Evolutionary conservation across 1,140 invertebrate species (phyloP).

Genomic region (Oreohelix idahoensis): DNA sequence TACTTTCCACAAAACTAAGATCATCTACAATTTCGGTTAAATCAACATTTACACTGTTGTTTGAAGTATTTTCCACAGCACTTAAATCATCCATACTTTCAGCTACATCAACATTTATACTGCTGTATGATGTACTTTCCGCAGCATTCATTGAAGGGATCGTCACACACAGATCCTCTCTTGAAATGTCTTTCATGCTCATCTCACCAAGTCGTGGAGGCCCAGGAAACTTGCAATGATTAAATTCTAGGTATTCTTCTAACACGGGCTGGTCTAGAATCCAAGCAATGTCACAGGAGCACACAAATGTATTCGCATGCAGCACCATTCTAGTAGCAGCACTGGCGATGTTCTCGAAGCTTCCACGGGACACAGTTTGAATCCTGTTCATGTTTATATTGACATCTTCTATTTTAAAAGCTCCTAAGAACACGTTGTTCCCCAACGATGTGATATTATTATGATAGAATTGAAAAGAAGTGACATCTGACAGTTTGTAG

Average conservation of each 20-base stretch:
- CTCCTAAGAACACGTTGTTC: neutral
- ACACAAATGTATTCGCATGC: slow-evolving; percentile 6
- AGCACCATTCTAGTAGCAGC: neutral
- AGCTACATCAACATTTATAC: neutral
- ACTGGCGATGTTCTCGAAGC: neutral
- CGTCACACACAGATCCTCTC: neutral
- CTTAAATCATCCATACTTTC: neutral
- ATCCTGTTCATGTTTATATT: neutral
- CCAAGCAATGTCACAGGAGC: slow-evolving; percentile 27
- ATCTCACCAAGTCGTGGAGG: neutral
- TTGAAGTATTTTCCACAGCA: neutral
- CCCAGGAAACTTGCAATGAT: neutral
- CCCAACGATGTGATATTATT: slow-evolving; percentile 21
- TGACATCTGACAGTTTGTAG: neutral
- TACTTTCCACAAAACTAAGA: neutral
- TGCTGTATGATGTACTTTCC: neutral
- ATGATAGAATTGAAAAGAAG: neutral
- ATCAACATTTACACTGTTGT: neutral
- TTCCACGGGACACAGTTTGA: neutral
- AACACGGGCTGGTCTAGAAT: neutral
- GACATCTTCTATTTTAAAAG: neutral
- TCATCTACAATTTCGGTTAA: neutral
- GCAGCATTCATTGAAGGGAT: neutral
- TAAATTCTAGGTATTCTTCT: neutral
- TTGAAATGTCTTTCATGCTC: neutral